Percentiles rank a stretch among this genome's conserved stretches.
Conservation (phyloP, 2,113 vertebrate species). For the Cygnus buccinator region DNA sequence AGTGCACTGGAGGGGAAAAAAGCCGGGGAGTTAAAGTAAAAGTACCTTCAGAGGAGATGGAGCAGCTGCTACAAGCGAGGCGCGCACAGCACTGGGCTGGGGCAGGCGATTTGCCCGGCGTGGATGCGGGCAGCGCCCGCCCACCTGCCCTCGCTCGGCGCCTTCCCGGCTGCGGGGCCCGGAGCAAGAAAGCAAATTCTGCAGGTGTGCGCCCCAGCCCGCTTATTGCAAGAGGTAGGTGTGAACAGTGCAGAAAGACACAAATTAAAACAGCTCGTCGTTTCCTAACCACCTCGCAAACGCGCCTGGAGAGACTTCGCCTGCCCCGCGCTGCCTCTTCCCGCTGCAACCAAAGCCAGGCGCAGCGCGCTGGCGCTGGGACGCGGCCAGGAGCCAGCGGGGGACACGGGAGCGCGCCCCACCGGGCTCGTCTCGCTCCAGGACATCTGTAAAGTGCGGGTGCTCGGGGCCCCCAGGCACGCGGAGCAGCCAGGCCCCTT, state of each 20-base stretch:
- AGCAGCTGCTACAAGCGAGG: neutral
- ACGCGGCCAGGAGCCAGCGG: neutral
- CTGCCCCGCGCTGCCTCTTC: neutral
- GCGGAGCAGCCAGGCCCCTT: neutral
- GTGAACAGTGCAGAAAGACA: neutral
- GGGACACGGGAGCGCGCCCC: neutral
- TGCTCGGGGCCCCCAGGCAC: neutral
- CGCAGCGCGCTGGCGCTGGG: neutral
- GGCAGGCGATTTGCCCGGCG: too few species aligned
- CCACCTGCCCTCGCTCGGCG: neutral
- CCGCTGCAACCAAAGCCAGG: neutral
- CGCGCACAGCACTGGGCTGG: neutral
- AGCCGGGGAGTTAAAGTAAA: neutral
- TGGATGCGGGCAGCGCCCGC: neutral
- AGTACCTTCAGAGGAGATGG: neutral
- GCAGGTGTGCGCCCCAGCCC: neutral
- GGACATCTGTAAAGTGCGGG: neutral
- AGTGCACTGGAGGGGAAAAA: neutral
- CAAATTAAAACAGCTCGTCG: neutral
- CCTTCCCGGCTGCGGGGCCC: neutral
- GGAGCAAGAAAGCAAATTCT: neutral
- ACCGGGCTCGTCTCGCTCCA: neutral
- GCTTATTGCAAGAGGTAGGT: constrained; percentile 16
- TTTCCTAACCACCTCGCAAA: neutral
- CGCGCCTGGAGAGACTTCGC: fast-evolving